Percentiles rank a stretch among this genome's conserved stretches.
phyloP scores from a whole-genome alignment of 2,797 vertebrate genomes.

The Gastrophryne carolinensis region DNA sequence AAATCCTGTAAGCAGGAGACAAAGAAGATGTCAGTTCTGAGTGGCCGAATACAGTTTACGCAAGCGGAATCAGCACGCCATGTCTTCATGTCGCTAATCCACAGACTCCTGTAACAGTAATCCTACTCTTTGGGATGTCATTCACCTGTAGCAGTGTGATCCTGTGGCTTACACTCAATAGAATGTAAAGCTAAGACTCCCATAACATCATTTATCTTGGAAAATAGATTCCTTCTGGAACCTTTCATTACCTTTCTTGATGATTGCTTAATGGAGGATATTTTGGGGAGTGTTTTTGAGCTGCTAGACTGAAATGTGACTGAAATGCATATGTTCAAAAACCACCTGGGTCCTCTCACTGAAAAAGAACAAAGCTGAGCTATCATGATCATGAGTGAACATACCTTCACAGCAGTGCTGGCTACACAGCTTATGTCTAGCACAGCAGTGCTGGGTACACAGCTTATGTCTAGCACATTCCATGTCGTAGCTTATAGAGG shows the following conservation, averaged over 20 bases:
- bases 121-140: background rate
- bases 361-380: background rate
- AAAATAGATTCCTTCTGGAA: no score
- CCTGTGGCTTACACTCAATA: background rate
- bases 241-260: no score
- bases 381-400: no score
- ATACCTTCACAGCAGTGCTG: no score
- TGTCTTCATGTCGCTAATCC: background rate
- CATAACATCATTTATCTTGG: no score
- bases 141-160: background rate
- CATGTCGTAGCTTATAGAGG: no score
- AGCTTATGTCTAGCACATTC: no score
- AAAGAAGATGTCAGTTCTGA: background rate
- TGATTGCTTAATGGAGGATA: no score
- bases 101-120: background rate
- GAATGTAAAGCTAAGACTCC: conserved; percentile 4
- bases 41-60: background rate
- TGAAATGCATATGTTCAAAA: conserved; percentile 14
- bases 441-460: no score
- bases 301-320: no score
- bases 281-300: no score
- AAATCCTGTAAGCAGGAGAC: background rate
- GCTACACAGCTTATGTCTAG: no score
- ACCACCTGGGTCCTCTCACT: conserved; percentile 11
- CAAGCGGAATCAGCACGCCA: background rate